Percentiles rank a stretch among this genome's conserved stretches.
Conservation (phyloP, 2,888 invertebrate species). For the Pandemis cinnamomeana region DNA sequence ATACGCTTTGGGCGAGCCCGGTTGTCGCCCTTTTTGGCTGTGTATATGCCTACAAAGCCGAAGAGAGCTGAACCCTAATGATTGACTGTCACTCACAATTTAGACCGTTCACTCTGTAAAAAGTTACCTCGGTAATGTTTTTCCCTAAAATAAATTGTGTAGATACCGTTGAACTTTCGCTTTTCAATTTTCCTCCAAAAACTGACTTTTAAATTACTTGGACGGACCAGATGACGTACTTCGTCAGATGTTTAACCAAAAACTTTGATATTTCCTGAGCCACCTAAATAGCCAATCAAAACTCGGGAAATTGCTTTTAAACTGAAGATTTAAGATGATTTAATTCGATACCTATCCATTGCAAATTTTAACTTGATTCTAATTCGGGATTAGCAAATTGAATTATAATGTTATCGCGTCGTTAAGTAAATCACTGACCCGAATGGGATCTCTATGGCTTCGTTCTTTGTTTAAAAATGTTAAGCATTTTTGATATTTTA, state of each 20-base stretch:
- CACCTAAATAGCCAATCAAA: constrained; percentile 36
- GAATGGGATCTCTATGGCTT: neutral
- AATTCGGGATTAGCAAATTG: neutral
- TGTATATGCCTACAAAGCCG: neutral
- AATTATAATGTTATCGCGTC: neutral
- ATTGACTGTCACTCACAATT: constrained; percentile 7
- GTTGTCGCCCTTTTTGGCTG: neutral
- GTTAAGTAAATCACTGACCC: neutral
- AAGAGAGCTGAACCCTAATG: neutral
- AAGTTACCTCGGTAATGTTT: constrained; percentile 26
- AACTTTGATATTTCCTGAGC: constrained; percentile 32
- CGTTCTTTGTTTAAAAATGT: neutral
- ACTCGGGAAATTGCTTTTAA: constrained; percentile 28
- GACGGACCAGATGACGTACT: constrained; percentile 38
- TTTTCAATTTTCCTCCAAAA: constrained; percentile 39
- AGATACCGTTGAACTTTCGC: constrained; percentile 33
- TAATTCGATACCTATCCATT: constrained; percentile 19
- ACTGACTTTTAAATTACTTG: constrained; percentile 41
- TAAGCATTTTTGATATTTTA: too few species aligned
- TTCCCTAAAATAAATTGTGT: constrained; percentile 23
- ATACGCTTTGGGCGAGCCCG: too few species aligned
- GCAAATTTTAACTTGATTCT: constrained; percentile 10
- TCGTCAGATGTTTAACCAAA: constrained; percentile 37
- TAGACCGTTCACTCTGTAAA: neutral
- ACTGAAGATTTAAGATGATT: constrained; percentile 26